phyloP scores from a whole-genome alignment of 35 echinoderm and acorn worm genomes.

The Stichopus chloronotus region DNA sequence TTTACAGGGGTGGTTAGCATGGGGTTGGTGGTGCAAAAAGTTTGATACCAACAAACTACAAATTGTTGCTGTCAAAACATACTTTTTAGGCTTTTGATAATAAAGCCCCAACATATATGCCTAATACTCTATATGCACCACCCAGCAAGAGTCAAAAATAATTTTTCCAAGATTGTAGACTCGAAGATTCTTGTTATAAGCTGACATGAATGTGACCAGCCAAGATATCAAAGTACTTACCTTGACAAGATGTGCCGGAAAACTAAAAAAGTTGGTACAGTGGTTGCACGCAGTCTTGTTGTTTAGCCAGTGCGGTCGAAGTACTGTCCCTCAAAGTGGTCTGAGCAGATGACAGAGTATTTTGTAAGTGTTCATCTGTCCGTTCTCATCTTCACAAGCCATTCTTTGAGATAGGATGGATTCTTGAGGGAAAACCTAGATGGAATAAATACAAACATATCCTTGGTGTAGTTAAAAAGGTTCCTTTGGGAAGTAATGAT shows the following conservation, averaged over 20 bases:
- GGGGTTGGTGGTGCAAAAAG: too few species aligned
- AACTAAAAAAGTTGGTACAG: slow-evolving; percentile 63
- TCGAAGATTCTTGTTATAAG: slow-evolving; percentile 8
- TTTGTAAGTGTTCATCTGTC: slow-evolving; percentile 15
- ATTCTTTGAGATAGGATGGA: slow-evolving; percentile 34
- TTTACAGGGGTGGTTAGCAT: background rate
- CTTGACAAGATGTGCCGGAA: slow-evolving; percentile 51
- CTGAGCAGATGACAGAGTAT: slow-evolving; percentile 48
- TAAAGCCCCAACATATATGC: background rate
- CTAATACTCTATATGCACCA: background rate
- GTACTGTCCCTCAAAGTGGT: slow-evolving; percentile 55
- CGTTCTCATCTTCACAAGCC: slow-evolving; percentile 55
- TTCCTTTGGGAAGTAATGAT: background rate
- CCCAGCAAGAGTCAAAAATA: background rate
- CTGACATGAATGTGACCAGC: slow-evolving; percentile 19
- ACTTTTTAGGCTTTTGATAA: slow-evolving; percentile 11
- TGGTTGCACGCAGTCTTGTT: slow-evolving; percentile 48
- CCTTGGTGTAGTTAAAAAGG: slow-evolving; percentile 20
- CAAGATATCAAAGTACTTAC: background rate
- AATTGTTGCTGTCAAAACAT: slow-evolving; percentile 11
- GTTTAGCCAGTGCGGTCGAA: slow-evolving; percentile 63
- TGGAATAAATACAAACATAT: slow-evolving; percentile 38
- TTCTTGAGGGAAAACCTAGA: slow-evolving; percentile 45
- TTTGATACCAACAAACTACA: background rate
- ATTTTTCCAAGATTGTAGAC: background rate